phyloP scores from a whole-genome alignment of 1,140 invertebrate species.

The Ooceraea biroi region DNA sequence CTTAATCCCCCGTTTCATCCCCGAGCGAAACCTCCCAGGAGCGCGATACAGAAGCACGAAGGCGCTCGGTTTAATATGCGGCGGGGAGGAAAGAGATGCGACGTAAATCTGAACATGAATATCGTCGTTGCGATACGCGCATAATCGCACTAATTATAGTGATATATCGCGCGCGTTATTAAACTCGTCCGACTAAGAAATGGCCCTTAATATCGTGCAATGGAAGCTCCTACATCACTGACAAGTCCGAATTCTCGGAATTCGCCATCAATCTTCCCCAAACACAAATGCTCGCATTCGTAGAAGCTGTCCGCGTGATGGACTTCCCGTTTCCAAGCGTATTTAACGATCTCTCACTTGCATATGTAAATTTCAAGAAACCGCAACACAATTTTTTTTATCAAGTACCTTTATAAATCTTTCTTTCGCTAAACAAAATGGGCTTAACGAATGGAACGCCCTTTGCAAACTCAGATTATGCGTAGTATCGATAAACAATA shows the following conservation, averaged over 20 bases:
- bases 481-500: too few relatives aligned
- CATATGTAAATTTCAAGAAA: neutral
- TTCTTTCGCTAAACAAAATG: neutral
- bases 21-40: neutral
- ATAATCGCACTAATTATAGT: slow-evolving; percentile 51
- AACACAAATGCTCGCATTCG: neutral
- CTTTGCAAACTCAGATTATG: too few relatives aligned
- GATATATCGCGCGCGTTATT: slow-evolving; percentile 45
- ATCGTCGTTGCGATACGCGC: neutral
- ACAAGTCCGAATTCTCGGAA: slow-evolving; percentile 12
- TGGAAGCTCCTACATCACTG: slow-evolving; percentile 15
- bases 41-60: neutral
- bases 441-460: neutral
- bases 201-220: slow-evolving; percentile 17
- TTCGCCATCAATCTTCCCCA: slow-evolving; percentile 23
- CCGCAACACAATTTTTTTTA: neutral
- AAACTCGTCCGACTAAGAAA: slow-evolving; percentile 23
- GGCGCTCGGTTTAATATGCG: slow-evolving; percentile 18
- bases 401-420: neutral
- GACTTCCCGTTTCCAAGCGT: neutral
- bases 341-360: neutral
- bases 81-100: neutral
- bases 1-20: slow-evolving; percentile 2
- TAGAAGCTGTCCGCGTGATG: neutral
- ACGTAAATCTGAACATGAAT: slow-evolving; percentile 1